Evolutionary conservation across 2,888 invertebrate species (phyloP), one percentile per base, ranked within the genome.

Genomic region (Pachydiplax longipennis): DNA sequence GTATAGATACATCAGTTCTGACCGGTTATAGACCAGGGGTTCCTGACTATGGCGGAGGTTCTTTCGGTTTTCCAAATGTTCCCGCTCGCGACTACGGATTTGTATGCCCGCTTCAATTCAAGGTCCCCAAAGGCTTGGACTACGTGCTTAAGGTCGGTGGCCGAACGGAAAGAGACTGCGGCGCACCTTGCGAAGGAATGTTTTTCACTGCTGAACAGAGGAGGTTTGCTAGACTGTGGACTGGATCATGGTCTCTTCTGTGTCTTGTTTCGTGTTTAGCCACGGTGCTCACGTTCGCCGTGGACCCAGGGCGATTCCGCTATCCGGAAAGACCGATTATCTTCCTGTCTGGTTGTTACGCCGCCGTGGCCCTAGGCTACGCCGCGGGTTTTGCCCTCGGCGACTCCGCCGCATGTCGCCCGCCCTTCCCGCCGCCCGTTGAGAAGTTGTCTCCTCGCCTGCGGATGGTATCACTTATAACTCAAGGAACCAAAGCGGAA

Each of bases 321-420:
- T 99, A 99, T 94, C 99, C 99, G 18, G 99, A 99, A 94, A 96
- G 99, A 92, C 99, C 99, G 2, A 99, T 99, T 91, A 99, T 99
- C 93, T 99, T 99, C 94, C 95, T 99, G 91, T 98, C 99, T 31
- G 97, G 99, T 8, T 99, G 99, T 94, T 99, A 99, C 94, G 95
- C 99, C 92, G 97, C 99, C 96, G 98, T 99, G 81, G 98, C 99
- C 31, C 95, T 98, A 92, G 98, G 98, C 82, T 99, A 99, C 94
- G 97, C 98, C 35, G 97, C 97, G 92, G 98, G 98, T 10, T 97
- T 97, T 94, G 95, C 97, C 92, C 96, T 97, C 91, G 97, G 97
- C 90, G 97, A 98, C 93, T 96, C 96, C 91, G 96, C 98, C 81
- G 96, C 98, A 91, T 98, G 98, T 93, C 96, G 97, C 92, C 97